Base-by-base conservation (phyloP, 2,797 vertebrate genomes). In the Streptopelia turtur region DNA sequence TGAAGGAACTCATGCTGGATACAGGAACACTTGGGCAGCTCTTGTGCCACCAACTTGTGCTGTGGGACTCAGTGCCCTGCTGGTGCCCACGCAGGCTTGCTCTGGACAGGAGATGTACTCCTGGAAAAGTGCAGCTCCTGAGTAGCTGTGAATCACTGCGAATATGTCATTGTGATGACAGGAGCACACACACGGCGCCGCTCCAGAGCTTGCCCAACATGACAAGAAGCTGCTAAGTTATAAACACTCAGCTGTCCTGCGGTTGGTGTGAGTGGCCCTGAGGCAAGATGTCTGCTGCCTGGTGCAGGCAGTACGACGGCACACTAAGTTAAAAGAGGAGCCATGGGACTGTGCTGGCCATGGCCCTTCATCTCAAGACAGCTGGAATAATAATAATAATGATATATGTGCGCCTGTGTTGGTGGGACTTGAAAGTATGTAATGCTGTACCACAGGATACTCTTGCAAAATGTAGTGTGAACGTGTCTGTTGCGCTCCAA, bases 391-490 rank as follows among this genome's bases (percentile, higher is more conserved):
- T 22, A 69, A 74, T 27, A 49, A 49, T 30, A 61, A 30, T 18
- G 41, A 78, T 16, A 49, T 49, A 50, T 12, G 15, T 16, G 25
- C 71, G 68, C 50, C 64, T 76, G 37, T 71, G 33, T 49, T 81
- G 65, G 31, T 86, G 77, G 69, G 79, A 84, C 33, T n/a, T 64
- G 50, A 31, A 81, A 57, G 41, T 41, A 45, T 35, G 59, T 33
- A 53, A 39, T 41, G 41, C 53, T 83, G 5, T 35, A 37, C 39
- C 53, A 66, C 76, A 86, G 57, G 45, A 33, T 57, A 37, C 57
- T 92, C 41, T 93, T 61, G 70, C 50, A 86, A 86, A 93, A 92
- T 41, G 9, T n/a, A 47, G 65, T 41, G 59, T 93, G 74, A 92
- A 75, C 69, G n/a, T 78, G 50, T 25, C 77, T 93, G 31, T 72